Evolutionary conservation across 2,888 invertebrate genomes (phyloP), one percentile per base, ranked within the genome.

Genomic region (Coenonympha glycerion): DNA sequence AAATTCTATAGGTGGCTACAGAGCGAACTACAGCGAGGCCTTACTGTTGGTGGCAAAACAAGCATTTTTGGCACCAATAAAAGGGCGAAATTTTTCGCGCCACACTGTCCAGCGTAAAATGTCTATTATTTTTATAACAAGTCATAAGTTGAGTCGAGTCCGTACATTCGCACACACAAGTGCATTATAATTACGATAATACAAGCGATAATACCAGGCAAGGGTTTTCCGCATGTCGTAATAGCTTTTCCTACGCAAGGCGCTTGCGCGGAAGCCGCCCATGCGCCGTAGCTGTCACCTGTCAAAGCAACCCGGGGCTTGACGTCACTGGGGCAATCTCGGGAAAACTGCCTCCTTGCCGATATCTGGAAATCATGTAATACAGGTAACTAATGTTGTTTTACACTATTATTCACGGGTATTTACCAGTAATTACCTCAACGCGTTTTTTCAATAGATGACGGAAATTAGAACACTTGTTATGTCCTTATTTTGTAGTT

Each of bases 291-390:
- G 31, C 34, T 77, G 76, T 76, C 81, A 77, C 60, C 73, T 82
- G 85, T 81, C 83, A 83, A 71, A 78, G 63, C 63, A 73, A 69
- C 61, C 64, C 71, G 64, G 61, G 63, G 65, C 64, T 69, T 71
- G 79, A 80, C 80, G 80, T 81, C 79, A 78, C 66, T 64, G 60
- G 50, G 49, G 53, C 65, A 61, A 62, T 52, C 49, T 55, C 41
- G 53, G 59, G 60, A 63, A 65, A 64, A 61, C 49, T 60, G n/a
- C 46, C 40, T 40, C 57, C 59, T 65, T 66, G 68, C 61, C 66
- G 62, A 63, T 61, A 56, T 42, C 53, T 56, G 59, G 60, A 61
- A 67, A 79, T 56, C 66, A 83, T 82, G 82, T 76, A 68, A 76
- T 59, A 59, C 53, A 58, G 75, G 79, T 80, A 66, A 71, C 52